These are phyloP conservation scores for Cydia fagiglandana DNA, from an alignment of 1,140 invertebrate genomes.

Conservation along the genomic window DNA sequence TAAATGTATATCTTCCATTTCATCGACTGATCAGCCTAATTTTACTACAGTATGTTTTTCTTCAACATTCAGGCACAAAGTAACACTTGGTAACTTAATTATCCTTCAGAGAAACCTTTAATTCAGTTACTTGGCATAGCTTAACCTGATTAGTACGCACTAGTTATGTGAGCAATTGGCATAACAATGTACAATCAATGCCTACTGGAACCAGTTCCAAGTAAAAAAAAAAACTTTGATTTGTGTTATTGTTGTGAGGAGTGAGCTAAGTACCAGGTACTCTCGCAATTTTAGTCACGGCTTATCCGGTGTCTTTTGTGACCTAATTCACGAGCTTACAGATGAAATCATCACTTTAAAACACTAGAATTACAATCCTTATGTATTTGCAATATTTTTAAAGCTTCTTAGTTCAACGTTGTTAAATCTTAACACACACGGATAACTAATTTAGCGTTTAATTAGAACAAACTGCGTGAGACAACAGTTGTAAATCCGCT, in stretches of 20 bases:
- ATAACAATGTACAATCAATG: constrained; percentile 18
- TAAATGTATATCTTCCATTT: constrained; percentile 16
- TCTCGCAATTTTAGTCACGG: not conserved
- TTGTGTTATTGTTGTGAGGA: not conserved
- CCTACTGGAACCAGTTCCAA: not conserved
- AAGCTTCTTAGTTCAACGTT: not conserved
- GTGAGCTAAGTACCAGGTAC: not conserved
- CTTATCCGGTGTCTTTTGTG: not conserved
- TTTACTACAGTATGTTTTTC: not conserved
- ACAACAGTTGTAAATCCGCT: constrained; percentile 5
- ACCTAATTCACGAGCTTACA: not conserved
- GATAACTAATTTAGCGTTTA: not conserved
- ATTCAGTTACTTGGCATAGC: not conserved
- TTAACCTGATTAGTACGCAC: not conserved
- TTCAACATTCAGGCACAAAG: not conserved
- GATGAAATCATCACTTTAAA: constrained; percentile 10
- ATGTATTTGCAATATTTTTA: not conserved
- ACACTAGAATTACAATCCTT: not conserved
- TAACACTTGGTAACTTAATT: not conserved
- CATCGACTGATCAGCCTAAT: not conserved
- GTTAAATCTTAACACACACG: not conserved
- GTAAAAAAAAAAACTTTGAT: constrained; percentile 1
- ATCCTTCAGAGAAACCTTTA: not conserved
- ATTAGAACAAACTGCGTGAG: constrained; percentile 1
- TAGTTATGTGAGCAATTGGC: constrained; percentile 8